These are phyloP conservation scores for Phthorimaea operculella DNA, from an alignment of 1,140 invertebrate genomes.

Conservation along the genomic window DNA sequence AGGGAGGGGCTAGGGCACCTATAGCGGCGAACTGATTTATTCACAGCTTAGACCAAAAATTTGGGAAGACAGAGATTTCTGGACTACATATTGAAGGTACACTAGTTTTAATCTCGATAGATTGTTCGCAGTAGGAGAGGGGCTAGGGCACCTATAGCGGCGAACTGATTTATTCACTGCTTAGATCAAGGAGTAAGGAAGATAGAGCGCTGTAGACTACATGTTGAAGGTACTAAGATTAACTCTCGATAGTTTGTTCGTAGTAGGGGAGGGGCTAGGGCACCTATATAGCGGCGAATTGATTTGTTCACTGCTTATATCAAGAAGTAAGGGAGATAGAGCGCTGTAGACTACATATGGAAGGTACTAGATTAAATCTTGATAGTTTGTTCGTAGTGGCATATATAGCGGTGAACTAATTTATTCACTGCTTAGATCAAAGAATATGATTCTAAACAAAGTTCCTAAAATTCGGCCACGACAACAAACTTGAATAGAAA, in stretches of 20 bases:
- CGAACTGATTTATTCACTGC: slow-evolving; percentile 68
- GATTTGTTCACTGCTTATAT: slow-evolving; percentile 63
- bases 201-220: too few relatives aligned
- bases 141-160: slow-evolving; percentile 26
- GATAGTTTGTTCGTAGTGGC: slow-evolving; percentile 31
- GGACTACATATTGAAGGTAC: too few relatives aligned
- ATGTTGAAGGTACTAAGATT: slow-evolving; percentile 7
- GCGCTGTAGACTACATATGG: too few relatives aligned
- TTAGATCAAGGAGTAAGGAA: too few relatives aligned
- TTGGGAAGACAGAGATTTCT: too few relatives aligned
- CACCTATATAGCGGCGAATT: slow-evolving; percentile 33
- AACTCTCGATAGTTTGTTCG: slow-evolving; percentile 47
- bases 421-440: slow-evolving; percentile 52
- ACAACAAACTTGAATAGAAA: too few relatives aligned
- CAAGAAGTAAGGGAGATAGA: too few relatives aligned
- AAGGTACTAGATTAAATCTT: slow-evolving; percentile 37
- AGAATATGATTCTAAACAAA: slow-evolving; percentile 28
- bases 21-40: slow-evolving; percentile 64
- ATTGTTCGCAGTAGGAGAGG: slow-evolving; percentile 24
- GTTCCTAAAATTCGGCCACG: too few relatives aligned
- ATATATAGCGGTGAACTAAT: slow-evolving; percentile 47
- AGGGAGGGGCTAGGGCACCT: slow-evolving; percentile 30
- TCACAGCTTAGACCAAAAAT: slow-evolving; percentile 28
- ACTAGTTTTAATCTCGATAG: slow-evolving; percentile 45
- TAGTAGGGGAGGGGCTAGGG: slow-evolving; percentile 31